Conservation (phyloP, 2,113 vertebrate species). For the Sylvicapra grimmia region DNA sequence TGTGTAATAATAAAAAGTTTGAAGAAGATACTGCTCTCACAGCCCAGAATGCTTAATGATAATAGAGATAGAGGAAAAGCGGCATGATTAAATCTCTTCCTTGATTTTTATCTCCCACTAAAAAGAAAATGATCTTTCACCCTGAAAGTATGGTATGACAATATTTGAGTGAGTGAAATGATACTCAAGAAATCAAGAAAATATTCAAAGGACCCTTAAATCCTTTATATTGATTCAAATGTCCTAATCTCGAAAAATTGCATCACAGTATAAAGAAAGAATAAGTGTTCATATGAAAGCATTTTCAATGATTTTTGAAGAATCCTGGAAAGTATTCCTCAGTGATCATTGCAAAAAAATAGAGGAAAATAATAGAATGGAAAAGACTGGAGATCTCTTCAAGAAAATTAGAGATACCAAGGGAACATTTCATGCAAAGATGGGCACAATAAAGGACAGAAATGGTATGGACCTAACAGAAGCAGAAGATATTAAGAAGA, state of each 20-base stretch:
- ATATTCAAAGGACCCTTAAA: neutral
- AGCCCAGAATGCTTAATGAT: neutral
- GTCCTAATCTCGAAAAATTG: neutral
- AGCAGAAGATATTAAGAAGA: neutral
- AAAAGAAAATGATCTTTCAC: slow-evolving; percentile 7
- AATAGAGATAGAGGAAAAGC: neutral
- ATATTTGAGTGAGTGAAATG: neutral
- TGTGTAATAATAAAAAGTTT: neutral
- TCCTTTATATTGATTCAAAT: neutral
- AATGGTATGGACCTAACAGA: neutral
- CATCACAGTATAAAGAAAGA: neutral
- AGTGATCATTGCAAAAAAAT: neutral
- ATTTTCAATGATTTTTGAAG: neutral
- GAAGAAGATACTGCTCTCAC: neutral
- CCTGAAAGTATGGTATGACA: neutral
- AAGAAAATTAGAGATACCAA: neutral
- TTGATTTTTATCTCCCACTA: neutral
- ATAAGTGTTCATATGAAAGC: neutral
- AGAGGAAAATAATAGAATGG: neutral
- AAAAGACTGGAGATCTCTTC: neutral
- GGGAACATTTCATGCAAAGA: neutral
- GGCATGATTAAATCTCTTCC: neutral
- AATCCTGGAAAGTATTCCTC: neutral
- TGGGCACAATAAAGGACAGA: neutral
- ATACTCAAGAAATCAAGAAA: neutral